Evolutionary conservation across 2,797 vertebrate species (phyloP).

Genomic region (Paramormyrops hopkinsi): DNA sequence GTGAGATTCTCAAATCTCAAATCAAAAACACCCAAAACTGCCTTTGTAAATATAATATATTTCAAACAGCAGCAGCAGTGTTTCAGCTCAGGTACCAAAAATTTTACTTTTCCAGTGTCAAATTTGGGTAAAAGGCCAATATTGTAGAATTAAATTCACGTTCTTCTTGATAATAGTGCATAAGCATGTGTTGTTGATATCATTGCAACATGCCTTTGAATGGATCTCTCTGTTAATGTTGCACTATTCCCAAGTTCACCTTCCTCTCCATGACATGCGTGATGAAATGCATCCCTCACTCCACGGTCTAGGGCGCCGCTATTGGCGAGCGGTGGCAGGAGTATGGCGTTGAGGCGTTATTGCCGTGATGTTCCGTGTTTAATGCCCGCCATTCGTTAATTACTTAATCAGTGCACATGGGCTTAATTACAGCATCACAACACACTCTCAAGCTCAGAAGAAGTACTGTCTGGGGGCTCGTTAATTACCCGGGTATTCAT

Average conservation of each 20-base stretch:
- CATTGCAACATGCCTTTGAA: background rate
- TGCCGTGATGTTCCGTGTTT: slow-evolving; percentile 55
- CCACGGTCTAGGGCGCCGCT: background rate
- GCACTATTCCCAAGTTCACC: background rate
- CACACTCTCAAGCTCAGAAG: slow-evolving; percentile 41
- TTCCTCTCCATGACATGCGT: background rate
- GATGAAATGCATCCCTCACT: background rate
- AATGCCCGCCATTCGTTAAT: slow-evolving; percentile 61
- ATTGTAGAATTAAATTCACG: background rate
- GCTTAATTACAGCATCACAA: slow-evolving; percentile 58
- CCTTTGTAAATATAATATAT: background rate
- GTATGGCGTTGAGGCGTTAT: slow-evolving; percentile 45
- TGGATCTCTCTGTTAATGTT: background rate
- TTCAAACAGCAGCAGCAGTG: background rate
- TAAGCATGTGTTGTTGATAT: background rate
- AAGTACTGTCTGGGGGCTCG: slow-evolving; percentile 59
- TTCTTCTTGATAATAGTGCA: background rate
- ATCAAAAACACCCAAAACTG: background rate
- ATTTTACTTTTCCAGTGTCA: background rate
- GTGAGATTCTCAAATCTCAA: background rate
- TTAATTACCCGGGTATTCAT: slow-evolving; percentile 68
- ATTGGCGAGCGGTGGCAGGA: slow-evolving; percentile 12
- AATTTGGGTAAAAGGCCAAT: background rate
- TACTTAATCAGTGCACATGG: slow-evolving; percentile 67
- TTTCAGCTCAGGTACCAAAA: background rate